A percentile compares a stretch with the other conserved stretches of the same genome.
Conservation (phyloP, 2,797 vertebrate genomes). For the Saxicola maurus region DNA sequence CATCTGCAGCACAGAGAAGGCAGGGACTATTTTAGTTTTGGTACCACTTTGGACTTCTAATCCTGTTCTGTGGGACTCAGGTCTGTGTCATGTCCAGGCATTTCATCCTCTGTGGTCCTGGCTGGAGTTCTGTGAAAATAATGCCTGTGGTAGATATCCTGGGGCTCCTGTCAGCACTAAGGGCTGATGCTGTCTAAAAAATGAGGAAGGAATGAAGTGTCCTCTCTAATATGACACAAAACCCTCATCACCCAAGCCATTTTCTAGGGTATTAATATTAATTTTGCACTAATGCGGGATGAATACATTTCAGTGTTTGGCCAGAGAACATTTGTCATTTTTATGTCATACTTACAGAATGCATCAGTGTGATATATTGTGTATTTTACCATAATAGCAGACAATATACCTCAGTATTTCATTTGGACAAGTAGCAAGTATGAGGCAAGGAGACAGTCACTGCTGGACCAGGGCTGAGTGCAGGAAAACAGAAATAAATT, state of each 20-base stretch:
- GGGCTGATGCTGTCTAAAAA: neutral
- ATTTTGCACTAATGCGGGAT: conserved; percentile 56
- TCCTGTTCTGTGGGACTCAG: neutral
- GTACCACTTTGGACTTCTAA: neutral
- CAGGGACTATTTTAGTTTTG: neutral
- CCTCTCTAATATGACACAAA: conserved; percentile 21
- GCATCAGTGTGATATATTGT: conserved; percentile 40
- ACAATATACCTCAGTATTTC: conserved; percentile 45
- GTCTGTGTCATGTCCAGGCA: fast-evolving
- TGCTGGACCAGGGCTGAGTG: conserved; percentile 11
- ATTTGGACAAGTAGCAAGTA: conserved; percentile 15
- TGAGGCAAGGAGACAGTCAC: conserved; percentile 12
- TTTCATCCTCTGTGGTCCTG: neutral
- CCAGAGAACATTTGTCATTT: conserved; percentile 51
- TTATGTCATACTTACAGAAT: conserved; percentile 30
- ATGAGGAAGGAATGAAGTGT: conserved; percentile 9
- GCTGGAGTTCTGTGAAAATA: neutral
- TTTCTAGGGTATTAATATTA: conserved; percentile 60
- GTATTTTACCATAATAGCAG: conserved; percentile 59
- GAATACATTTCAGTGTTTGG: conserved; percentile 63
- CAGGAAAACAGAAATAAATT: conserved; percentile 63
- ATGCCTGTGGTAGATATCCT: neutral
- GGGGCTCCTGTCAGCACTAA: neutral
- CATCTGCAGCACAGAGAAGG: neutral
- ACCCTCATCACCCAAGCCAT: conserved; percentile 15